Base-by-base conservation (phyloP, 2,888 invertebrate genomes). In the Candidula unifasciata region DNA sequence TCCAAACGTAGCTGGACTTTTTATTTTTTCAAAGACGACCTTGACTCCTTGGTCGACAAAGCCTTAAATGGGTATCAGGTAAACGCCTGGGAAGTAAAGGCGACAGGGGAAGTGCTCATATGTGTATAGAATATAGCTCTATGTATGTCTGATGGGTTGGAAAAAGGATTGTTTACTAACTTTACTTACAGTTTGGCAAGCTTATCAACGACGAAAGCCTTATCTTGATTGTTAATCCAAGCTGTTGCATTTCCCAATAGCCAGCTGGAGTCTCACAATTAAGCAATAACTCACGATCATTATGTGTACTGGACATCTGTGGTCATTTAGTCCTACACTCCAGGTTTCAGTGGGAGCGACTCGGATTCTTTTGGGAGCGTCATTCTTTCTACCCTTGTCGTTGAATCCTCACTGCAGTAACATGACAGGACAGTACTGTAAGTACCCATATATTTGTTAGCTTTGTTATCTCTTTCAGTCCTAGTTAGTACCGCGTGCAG, bases 181-280 rank as follows among this genome's bases (percentile, higher is more conserved):
- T n/a, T n/a, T n/a, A n/a, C n/a, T n/a, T n/a, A 13, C 30, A 27
- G 73, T 73, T 44, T 52, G 21, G 16, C 54, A 30, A 54, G 74
- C 74, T 74, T 74, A 74, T 74, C 74, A 74, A 54, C 27, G 2
- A 3, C 5, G 18, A 2, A 54, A 10, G 54, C 54, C 74, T 74
- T 74, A 74, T 74, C 74, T 74, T 54, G 74, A 54, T 74, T 74
- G 74, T 54, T 30, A 30, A 30, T 33, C 30, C 74, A 74, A 74
- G 44, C 74, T 74, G 74, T 54, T 74, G 54, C 30, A 8, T 18
- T 74, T 74, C 74, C 74, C 74, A 74, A 52, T 54, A 54, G 54
- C 52, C 74, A 54, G 30, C 54, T 74, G 74, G 74, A 74, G 30
- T 54, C 74, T 74, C 54, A 54, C 74, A 74, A 54, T 74, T 52